Evolutionary conservation across 2,113 vertebrate genomes (phyloP).

Genomic region (Cheilinus undulatus): DNA sequence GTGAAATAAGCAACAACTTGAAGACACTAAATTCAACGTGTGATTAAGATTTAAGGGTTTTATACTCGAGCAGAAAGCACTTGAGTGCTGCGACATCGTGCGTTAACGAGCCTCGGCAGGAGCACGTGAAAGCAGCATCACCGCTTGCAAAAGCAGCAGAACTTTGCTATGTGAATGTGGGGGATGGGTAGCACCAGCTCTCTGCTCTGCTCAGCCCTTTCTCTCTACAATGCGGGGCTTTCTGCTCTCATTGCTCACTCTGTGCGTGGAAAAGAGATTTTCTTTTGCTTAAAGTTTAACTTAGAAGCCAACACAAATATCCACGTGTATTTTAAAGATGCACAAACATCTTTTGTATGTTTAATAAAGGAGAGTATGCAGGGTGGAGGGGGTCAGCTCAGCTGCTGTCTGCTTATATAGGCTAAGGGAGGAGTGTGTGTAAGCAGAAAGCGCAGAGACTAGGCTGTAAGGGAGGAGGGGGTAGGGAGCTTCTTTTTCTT

Average conservation of each 20-base stretch:
- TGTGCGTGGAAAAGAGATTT: constrained; percentile 48
- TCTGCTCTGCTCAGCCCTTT: constrained; percentile 74
- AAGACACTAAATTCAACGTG: neutral
- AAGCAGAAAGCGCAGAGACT: constrained; percentile 68
- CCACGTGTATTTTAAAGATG: constrained; percentile 40
- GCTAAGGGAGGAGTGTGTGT: constrained; percentile 75
- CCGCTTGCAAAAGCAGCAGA: constrained; percentile 85
- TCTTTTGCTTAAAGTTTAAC: constrained; percentile 54
- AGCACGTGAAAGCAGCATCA: constrained; percentile 68
- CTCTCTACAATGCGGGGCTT: constrained; percentile 78
- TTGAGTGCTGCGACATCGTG: constrained; percentile 39
- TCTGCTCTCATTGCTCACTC: constrained; percentile 69
- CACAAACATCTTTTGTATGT: constrained; percentile 58
- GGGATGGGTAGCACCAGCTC: constrained; percentile 82
- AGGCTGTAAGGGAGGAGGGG: constrained; percentile 73
- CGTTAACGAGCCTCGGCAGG: constrained; percentile 47
- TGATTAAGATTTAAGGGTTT: neutral
- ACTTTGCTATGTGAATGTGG: constrained; percentile 85
- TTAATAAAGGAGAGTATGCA: constrained; percentile 66
- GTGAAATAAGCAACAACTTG: neutral
- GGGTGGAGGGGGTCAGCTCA: constrained; percentile 73
- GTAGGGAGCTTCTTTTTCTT: constrained; percentile 76
- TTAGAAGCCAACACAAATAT: constrained; percentile 45
- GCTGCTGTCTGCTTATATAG: constrained; percentile 80
- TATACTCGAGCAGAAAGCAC: constrained; percentile 5